These are phyloP conservation scores for Halocynthia roretzi DNA, from an alignment of 23 tunicate genomes.

Conservation along the genomic window DNA sequence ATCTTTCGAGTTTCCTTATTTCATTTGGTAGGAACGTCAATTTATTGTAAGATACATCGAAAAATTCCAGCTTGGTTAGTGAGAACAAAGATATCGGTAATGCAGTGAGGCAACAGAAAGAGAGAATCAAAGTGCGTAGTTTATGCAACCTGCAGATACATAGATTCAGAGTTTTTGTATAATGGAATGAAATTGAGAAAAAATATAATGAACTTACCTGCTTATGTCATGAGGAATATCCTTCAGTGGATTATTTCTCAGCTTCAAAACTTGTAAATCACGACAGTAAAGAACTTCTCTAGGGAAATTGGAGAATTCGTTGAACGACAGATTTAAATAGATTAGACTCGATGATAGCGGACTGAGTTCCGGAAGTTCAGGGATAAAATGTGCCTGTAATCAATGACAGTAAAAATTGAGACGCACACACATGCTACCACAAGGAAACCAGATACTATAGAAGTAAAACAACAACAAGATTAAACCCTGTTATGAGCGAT, in stretches of 20 bases:
- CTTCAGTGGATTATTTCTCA: constrained; percentile 68
- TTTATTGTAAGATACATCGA: constrained; percentile 84
- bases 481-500: no score
- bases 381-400: constrained; percentile 69
- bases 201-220: constrained; percentile 37
- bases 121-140: constrained; percentile 57
- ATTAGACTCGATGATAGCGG: constrained; percentile 48
- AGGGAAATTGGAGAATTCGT: constrained; percentile 59
- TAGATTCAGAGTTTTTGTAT: neutral
- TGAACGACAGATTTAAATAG: constrained; percentile 75
- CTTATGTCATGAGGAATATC: constrained; percentile 58
- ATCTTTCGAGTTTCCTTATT: constrained; percentile 47
- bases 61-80: constrained; percentile 49
- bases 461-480: neutral
- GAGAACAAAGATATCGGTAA: constrained; percentile 61
- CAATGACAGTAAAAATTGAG: neutral
- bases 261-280: constrained; percentile 63
- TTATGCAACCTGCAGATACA: constrained; percentile 37
- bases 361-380: constrained; percentile 60
- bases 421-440: neutral
- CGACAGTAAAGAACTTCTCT: constrained; percentile 46
- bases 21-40: constrained; percentile 57
- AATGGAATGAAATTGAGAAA: neutral
- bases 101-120: constrained; percentile 76
- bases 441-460: neutral